Percentiles rank a stretch among this genome's conserved stretches.
Evolutionary conservation across 1,140 invertebrate genomes (phyloP).

Genomic region (Arion vulgaris): DNA sequence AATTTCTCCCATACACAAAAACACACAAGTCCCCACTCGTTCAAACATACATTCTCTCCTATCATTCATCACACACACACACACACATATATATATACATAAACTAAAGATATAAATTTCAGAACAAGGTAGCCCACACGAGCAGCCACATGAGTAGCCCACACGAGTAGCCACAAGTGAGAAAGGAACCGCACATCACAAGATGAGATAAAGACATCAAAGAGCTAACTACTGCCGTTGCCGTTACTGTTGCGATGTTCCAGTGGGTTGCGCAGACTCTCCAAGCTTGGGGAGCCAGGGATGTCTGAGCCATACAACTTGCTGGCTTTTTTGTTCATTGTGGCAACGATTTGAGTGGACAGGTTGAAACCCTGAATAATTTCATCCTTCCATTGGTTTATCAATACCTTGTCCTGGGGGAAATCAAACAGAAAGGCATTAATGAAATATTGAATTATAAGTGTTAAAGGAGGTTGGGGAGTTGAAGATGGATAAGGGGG

Average conservation of each 20-base stretch:
- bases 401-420: conserved; percentile 71
- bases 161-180: not conserved
- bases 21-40: too few relatives aligned
- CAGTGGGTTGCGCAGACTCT: conserved; percentile 62
- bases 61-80: too few relatives aligned
- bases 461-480: too few relatives aligned
- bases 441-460: not conserved
- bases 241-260: conserved; percentile 70
- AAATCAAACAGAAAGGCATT: not conserved
- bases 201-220: not conserved
- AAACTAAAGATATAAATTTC: not conserved
- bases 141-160: too few relatives aligned
- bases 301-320: conserved; percentile 72
- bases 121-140: too few relatives aligned
- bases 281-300: conserved; percentile 58
- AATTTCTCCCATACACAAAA: too few relatives aligned
- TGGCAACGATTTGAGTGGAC: conserved; percentile 71
- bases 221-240: conserved; percentile 38
- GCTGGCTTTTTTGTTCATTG: conserved; percentile 73
- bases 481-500: too few relatives aligned
- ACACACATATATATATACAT: too few relatives aligned
- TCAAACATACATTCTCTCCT: too few relatives aligned
- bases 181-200: not conserved
- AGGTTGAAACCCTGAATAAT: conserved; percentile 71
- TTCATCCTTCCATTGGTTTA: conserved; percentile 73